A percentile compares a stretch with the other conserved stretches of the same genome.
These are phyloP conservation scores for Cyrtorhinus lividipennis DNA, from an alignment of 1,140 invertebrate genomes.

Conservation along the genomic window DNA sequence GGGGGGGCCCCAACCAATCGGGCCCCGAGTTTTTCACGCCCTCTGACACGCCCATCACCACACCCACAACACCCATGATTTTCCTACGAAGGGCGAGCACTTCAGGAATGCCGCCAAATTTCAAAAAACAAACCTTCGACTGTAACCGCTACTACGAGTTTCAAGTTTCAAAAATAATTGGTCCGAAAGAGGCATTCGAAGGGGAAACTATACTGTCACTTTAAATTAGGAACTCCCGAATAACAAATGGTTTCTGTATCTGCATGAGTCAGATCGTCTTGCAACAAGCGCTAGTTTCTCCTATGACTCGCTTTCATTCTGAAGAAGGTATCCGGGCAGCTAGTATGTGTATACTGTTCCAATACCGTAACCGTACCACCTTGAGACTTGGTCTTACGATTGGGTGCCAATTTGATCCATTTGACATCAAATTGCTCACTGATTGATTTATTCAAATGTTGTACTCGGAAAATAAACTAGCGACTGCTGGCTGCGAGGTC, in stretches of 20 bases:
- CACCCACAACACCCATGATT: constrained; percentile 5
- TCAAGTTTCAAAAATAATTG: neutral
- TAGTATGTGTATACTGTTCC: no score
- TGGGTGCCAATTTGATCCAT: no score
- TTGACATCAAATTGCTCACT: no score
- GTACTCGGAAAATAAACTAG: no score
- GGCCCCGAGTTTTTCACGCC: neutral
- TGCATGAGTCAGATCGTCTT: no score
- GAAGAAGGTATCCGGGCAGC: no score
- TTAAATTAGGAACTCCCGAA: neutral
- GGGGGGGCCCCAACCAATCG: constrained; percentile 2
- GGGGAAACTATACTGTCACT: neutral
- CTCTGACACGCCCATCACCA: neutral
- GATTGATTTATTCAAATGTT: no score
- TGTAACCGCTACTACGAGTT: neutral
- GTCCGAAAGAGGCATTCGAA: neutral
- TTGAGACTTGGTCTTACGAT: no score
- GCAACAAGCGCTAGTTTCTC: no score
- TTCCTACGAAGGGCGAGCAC: neutral
- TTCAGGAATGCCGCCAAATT: neutral
- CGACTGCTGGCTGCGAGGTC: no score
- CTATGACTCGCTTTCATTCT: no score
- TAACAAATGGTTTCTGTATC: neutral
- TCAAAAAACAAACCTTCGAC: neutral
- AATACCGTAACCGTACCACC: no score